Base-by-base conservation (phyloP, 2,113 vertebrate genomes). In the Melanocharis versteri region DNA sequence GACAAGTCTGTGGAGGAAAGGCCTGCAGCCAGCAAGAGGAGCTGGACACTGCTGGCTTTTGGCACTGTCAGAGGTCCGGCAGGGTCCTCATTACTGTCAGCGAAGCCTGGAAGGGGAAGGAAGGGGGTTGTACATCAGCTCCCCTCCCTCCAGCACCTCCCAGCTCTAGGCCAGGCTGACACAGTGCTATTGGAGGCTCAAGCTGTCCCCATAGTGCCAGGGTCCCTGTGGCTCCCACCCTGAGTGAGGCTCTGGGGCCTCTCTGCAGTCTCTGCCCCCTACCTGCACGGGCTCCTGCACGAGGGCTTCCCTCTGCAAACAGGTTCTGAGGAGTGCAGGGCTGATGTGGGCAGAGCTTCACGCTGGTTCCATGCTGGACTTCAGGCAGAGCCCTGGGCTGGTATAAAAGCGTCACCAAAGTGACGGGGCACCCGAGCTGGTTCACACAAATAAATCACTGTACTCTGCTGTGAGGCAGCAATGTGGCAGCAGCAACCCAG, bases 301-400 rank as follows among this genome's bases (percentile, higher is more conserved):
- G 0, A 31, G 50, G 21, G 14, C 40, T 4, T n/a, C 48, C 45
- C 35, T 64, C 35, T 58, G 50, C 51, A 37, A 35, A 16, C 22
- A 58, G 27, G 5, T 16, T 65, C 51, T 57, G 68, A 44, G 51
- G 8, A 28, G 37, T 5, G 37, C 23, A 31, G n/a, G 53, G 44
- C 45, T 54, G 53, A 24, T 3, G 11, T 6, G 44, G 66, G 31
- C 84, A 40, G 71, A 31, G 10, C 16, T 31, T 11, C 1, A 0
- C 13, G 23, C 40, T 47, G 50, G 35, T 30, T 35, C 27, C 4
- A 1, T 0, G 0, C 69, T 4, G 2, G 56, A 54, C 70, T 39
- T 37, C 44, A 30, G 48, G 58, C 33, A 19, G 2, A 39, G 48
- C 24, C 23, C 58, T 30, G 57, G 66, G 4, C 1, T 12, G 42